These are phyloP conservation scores for Drosophila austrosaltans DNA, from an alignment of 2,888 invertebrate genomes.

Conservation along the genomic window DNA sequence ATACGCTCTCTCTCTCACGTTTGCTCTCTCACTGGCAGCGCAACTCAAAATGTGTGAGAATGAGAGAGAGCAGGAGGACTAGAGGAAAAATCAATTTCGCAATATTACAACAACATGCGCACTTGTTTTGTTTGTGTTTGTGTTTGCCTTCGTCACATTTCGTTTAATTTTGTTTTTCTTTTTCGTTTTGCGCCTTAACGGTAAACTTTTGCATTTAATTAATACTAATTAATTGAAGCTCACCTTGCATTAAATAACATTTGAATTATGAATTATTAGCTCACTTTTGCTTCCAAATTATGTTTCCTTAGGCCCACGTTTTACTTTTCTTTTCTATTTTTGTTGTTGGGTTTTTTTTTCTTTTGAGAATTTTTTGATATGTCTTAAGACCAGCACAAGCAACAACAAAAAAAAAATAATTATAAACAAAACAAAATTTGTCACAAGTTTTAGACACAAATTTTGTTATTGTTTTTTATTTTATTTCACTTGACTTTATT, in stretches of 20 bases:
- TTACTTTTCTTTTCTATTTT: constrained; percentile 13
- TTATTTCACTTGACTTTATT: constrained; percentile 24
- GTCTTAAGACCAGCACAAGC: constrained; percentile 18
- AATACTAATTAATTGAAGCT: neutral
- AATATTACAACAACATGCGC: constrained; percentile 64
- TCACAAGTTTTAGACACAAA: constrained; percentile 3
- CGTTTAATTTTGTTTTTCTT: constrained; percentile 29
- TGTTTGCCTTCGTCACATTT: constrained; percentile 30
- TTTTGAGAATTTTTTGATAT: constrained; percentile 17
- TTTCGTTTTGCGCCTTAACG: constrained; percentile 30
- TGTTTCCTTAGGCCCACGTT: neutral
- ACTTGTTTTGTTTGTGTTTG: constrained; percentile 47
- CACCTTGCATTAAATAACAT: neutral
- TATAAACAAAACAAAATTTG: neutral
- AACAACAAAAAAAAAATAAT: neutral
- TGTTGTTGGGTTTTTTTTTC: neutral
- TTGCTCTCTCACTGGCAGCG: constrained; percentile 29
- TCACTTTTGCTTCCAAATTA: neutral
- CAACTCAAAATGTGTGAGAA: constrained; percentile 27
- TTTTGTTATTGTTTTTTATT: constrained; percentile 8
- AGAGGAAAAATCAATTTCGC: constrained; percentile 81
- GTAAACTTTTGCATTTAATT: constrained; percentile 3
- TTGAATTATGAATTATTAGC: neutral
- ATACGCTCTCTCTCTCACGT: neutral
- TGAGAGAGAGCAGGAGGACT: constrained; percentile 23